These are phyloP conservation scores for Telmatochromis sp. DNA, from an alignment of 2,113 vertebrate species.

Conservation along the genomic window DNA sequence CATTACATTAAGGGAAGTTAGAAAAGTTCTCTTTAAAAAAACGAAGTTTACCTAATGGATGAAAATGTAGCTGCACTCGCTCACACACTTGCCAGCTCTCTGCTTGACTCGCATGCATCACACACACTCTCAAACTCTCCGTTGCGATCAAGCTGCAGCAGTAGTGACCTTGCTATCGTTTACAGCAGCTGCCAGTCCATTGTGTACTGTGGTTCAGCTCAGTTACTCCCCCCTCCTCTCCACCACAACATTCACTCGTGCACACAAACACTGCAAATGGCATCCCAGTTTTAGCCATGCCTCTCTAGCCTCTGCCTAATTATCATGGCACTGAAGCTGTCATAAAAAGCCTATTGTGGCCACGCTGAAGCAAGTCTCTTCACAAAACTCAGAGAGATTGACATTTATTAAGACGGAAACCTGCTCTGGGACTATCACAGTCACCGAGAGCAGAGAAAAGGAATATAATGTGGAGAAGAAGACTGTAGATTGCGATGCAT, in stretches of 20 bases:
- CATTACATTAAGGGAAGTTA: slow-evolving; percentile 5
- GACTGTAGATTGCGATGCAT: neutral
- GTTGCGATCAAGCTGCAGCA: neutral
- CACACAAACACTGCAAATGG: slow-evolving; percentile 17
- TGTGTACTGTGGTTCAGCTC: slow-evolving; percentile 35
- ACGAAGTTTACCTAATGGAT: neutral
- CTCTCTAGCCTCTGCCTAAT: slow-evolving; percentile 38
- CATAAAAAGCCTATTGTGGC: slow-evolving; percentile 18
- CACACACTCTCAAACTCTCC: neutral
- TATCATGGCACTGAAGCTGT: slow-evolving; percentile 18
- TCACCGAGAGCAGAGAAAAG: neutral
- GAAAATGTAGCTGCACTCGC: neutral
- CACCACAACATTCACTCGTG: neutral
- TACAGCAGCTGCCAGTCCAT: slow-evolving; percentile 45
- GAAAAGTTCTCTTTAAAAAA: neutral
- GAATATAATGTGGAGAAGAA: neutral
- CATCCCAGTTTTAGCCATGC: slow-evolving; percentile 4
- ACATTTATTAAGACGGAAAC: slow-evolving; percentile 22
- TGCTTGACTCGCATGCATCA: neutral
- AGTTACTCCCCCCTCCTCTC: neutral
- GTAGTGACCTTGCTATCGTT: slow-evolving; percentile 44
- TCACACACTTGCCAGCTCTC: neutral
- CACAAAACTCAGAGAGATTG: slow-evolving; percentile 19
- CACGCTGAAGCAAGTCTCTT: neutral
- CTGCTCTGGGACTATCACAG: neutral